Evolutionary conservation across 2,113 vertebrate species (phyloP).

Genomic region (Origma solitaria): DNA sequence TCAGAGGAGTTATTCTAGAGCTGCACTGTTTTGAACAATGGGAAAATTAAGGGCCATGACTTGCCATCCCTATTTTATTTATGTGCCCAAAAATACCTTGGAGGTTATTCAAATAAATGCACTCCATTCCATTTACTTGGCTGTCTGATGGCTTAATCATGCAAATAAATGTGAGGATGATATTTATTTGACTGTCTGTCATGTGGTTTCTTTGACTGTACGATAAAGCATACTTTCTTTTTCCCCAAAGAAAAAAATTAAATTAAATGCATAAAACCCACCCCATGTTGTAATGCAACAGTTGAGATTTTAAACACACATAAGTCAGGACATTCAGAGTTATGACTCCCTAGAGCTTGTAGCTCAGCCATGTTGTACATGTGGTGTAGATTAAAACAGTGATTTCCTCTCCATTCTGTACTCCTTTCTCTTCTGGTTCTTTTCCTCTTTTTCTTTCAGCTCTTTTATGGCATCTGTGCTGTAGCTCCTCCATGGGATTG

Average conservation of each 20-base stretch:
- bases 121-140: conserved; percentile 22
- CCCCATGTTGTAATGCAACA: conserved; percentile 36
- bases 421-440: not conserved
- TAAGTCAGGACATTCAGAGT: conserved; percentile 54
- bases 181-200: conserved; percentile 42
- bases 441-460: not conserved
- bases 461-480: not conserved
- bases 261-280: conserved; percentile 19
- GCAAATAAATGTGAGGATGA: conserved; percentile 32
- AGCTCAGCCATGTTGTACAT: conserved; percentile 49
- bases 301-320: conserved; percentile 56
- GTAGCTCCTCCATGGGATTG: not conserved
- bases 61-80: not conserved
- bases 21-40: not conserved
- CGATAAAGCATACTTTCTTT: conserved; percentile 3
- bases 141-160: conserved; percentile 48
- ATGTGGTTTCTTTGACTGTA: conserved; percentile 24
- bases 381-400: conserved; percentile 57
- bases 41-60: not conserved
- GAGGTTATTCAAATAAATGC: conserved; percentile 31
- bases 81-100: conserved; percentile 12
- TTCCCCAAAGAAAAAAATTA: conserved; percentile 14
- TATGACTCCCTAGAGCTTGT: conserved; percentile 48
- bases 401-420: conserved; percentile 41
- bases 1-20: not conserved